These are phyloP conservation scores for Leptothorax acervorum DNA, from an alignment of 2,888 invertebrate genomes.

Conservation along the genomic window DNA sequence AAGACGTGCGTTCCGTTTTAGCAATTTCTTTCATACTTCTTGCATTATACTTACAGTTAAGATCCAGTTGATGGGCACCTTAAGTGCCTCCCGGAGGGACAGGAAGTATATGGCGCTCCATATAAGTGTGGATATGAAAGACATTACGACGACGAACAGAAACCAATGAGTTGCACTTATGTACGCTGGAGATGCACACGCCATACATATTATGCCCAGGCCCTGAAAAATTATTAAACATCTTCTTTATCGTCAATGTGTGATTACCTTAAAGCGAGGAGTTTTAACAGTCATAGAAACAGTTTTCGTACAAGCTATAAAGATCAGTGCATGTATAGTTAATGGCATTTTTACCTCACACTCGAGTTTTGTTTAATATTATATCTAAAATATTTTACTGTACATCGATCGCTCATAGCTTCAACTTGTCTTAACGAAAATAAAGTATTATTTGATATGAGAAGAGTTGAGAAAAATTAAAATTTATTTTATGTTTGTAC, in stretches of 20 bases:
- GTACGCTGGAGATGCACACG: constrained; percentile 91
- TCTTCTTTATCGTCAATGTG: not conserved
- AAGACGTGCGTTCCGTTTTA: not conserved
- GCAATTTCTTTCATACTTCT: constrained; percentile 83
- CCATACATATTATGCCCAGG: constrained; percentile 94
- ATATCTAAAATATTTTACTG: not conserved
- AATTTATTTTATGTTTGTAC: not conserved
- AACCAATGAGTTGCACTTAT: constrained; percentile 91
- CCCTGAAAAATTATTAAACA: constrained; percentile 88
- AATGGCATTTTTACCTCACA: not conserved
- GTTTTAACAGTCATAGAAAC: not conserved
- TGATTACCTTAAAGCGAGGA: not conserved
- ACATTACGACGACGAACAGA: constrained; percentile 93
- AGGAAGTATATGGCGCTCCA: constrained; percentile 94
- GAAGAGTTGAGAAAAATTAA: not conserved
- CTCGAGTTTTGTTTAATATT: not conserved
- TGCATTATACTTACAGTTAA: constrained; percentile 89
- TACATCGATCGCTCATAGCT: not conserved
- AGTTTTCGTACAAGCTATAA: not conserved
- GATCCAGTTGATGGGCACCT: constrained; percentile 94
- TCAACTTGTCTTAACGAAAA: not conserved
- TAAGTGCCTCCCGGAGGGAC: constrained; percentile 92
- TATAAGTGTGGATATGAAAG: constrained; percentile 93
- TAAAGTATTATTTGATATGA: constrained; percentile 13
- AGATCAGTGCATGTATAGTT: no score